These are phyloP conservation scores for Zeugodacus cucurbitae DNA, from an alignment of 1,140 invertebrate genomes.

Conservation along the genomic window DNA sequence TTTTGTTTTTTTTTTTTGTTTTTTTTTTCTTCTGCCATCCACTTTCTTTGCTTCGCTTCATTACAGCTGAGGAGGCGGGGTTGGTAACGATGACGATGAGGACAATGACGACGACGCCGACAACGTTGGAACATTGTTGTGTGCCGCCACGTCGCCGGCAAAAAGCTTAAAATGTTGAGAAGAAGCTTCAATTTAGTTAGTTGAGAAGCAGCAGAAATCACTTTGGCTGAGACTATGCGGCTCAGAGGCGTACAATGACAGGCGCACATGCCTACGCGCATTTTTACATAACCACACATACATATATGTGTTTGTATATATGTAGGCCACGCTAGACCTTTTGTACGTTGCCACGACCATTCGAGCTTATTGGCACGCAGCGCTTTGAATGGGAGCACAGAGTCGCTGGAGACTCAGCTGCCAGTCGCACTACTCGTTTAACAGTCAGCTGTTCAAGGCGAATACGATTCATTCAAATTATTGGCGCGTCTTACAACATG, in stretches of 20 bases:
- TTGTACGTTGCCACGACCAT: not conserved
- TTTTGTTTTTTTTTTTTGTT: not conserved
- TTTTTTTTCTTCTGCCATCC: not conserved
- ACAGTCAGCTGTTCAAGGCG: not conserved
- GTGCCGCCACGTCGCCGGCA: constrained; percentile 28
- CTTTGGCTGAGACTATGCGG: not conserved
- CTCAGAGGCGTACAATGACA: not conserved
- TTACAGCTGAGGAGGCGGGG: not conserved
- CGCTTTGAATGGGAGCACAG: not conserved
- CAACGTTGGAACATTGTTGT: not conserved
- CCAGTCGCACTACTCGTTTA: not conserved
- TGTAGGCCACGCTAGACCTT: not conserved
- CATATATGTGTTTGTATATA: not conserved
- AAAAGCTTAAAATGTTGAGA: not conserved
- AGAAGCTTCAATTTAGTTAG: not conserved
- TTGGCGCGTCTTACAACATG: not conserved
- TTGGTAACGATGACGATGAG: not conserved
- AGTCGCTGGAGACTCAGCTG: not conserved
- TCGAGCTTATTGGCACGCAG: not conserved
- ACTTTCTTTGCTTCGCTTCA: constrained; percentile 37
- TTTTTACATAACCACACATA: not conserved
- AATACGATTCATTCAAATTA: not conserved
- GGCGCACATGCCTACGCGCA: not conserved
- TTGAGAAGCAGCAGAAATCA: not conserved
- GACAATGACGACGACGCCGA: not conserved